Base-by-base conservation (phyloP, 2,888 invertebrate genomes). In the Uloborus plumipes region DNA sequence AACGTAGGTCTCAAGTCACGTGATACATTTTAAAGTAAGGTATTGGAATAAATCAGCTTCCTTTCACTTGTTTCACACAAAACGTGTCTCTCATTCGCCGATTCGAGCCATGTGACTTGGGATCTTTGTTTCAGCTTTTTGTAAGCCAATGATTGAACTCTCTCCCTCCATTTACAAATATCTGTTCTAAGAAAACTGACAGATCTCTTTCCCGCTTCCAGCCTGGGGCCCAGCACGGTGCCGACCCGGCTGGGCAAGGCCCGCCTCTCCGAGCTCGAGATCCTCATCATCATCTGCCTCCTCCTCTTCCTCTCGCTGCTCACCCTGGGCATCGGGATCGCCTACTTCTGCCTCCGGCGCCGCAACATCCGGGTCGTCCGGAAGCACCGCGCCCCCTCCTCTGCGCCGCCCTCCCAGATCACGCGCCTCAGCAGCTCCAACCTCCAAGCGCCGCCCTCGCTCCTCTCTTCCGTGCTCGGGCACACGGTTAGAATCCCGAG, bases 401-500 rank as follows among this genome's bases (percentile, higher is more conserved):
- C 85, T 53, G 84, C 87, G 61, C 87, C 92, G 67, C 93, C 93
- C 47, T 94, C 94, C 0, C 94, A 94, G 88, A 93, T 94, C 86
- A 94, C 94, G 53, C 94, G 94, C 89, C 89, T 94, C 16, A 94
- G 94, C n/a, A 93, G 92, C 72, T 93, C 94, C 64, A 93, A 93
- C 69, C 89, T 93, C 58, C 93, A 93, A 1, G 67, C 79, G 16
- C 65, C 73, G 2, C 50, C 73, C 7, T 67, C 80, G 0, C 55
- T 69, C 9, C 69, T 62, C 1, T 81, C 81, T 14, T 81, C 81
- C 14, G 75, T 81, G 1, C 71, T 81, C 0, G 93, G 94, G 87
- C 93, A 93, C 90, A 94, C 94, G 67, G 92, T 97, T 80, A 96
- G 95, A 90, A 97, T 97, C 80, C 97, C 97, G 0, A 92, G 96